A percentile compares a stretch with the other conserved stretches of the same genome.
Evolutionary conservation across 2,113 vertebrate genomes (phyloP).

Genomic region (Gambusia affinis): DNA sequence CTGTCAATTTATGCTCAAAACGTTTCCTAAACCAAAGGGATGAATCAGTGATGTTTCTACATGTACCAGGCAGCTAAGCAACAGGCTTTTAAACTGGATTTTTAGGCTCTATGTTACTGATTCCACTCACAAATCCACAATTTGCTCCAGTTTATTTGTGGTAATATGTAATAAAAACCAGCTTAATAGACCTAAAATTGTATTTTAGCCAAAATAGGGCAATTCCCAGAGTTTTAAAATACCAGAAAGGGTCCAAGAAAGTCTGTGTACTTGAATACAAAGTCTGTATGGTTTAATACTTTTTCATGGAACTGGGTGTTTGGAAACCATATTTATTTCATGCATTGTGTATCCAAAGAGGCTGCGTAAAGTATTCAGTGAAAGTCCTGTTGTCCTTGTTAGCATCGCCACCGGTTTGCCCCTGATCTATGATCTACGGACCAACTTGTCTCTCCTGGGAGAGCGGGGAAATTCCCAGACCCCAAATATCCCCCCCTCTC

Average conservation of each 20-base stretch:
- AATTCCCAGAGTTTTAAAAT: background rate
- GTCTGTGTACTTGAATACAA: too few species aligned
- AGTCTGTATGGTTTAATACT: background rate
- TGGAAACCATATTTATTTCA: conserved; percentile 16
- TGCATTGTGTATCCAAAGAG: background rate
- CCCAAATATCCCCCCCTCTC: conserved; percentile 45
- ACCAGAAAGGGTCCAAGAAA: background rate
- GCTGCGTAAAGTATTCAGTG: conserved; percentile 38
- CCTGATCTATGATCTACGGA: conserved; percentile 65
- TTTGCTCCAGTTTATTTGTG: background rate
- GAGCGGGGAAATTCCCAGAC: conserved; percentile 75
- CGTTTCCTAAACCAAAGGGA: background rate
- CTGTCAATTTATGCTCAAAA: background rate
- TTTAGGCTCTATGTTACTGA: background rate
- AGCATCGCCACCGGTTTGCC: conserved; percentile 54
- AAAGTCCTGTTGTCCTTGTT: conserved; percentile 35
- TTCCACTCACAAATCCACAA: background rate
- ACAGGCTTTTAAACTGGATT: background rate
- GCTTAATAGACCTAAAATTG: background rate
- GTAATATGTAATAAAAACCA: background rate
- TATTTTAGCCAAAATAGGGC: background rate
- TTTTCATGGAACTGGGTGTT: background rate
- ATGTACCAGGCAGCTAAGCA: background rate
- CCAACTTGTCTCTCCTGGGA: conserved; percentile 61
- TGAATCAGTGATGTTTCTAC: background rate